These are phyloP conservation scores for Drosophila acutilabella DNA, from an alignment of 2,888 invertebrate species.

Conservation along the genomic window DNA sequence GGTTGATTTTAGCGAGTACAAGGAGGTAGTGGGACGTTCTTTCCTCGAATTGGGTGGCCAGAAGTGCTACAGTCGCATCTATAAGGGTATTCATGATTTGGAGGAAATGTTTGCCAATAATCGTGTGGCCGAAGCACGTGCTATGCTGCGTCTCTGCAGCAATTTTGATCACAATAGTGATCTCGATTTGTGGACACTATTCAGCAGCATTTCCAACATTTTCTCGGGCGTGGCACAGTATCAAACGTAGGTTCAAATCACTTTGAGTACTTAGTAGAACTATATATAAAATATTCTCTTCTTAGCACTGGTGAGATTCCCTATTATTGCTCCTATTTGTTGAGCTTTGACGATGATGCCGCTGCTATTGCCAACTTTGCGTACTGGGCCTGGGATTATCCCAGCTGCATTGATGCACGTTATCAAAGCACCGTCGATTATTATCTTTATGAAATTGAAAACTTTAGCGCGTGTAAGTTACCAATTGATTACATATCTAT, in stretches of 20 bases:
- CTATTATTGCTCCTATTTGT: conserved; percentile 61
- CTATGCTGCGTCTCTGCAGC: conserved; percentile 81
- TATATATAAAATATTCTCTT: neutral
- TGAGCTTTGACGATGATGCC: conserved; percentile 71
- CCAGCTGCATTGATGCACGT: conserved; percentile 67
- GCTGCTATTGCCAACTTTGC: conserved; percentile 74
- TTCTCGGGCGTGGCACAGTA: conserved; percentile 81
- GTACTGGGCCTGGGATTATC: conserved; percentile 42
- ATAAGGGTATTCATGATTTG: conserved; percentile 79
- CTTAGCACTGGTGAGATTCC: conserved; percentile 66
- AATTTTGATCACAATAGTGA: conserved; percentile 78
- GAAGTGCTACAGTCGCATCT: conserved; percentile 82
- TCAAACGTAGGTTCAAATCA: conserved; percentile 68
- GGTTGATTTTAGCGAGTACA: conserved; percentile 86
- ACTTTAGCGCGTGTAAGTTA: conserved; percentile 64
- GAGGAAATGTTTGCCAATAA: conserved; percentile 75
- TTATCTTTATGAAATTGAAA: conserved; percentile 52
- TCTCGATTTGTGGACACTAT: conserved; percentile 82
- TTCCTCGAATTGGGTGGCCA: conserved; percentile 78
- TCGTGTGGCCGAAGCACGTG: conserved; percentile 74
- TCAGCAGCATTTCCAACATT: conserved; percentile 78
- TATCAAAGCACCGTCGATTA: conserved; percentile 68
- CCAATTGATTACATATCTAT: neutral
- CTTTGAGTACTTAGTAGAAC: too few species aligned
- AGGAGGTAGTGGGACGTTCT: conserved; percentile 82